A percentile compares a stretch with the other conserved stretches of the same genome.
phyloP scores from a whole-genome alignment of 1,140 invertebrate genomes.

The Sipha flava region DNA sequence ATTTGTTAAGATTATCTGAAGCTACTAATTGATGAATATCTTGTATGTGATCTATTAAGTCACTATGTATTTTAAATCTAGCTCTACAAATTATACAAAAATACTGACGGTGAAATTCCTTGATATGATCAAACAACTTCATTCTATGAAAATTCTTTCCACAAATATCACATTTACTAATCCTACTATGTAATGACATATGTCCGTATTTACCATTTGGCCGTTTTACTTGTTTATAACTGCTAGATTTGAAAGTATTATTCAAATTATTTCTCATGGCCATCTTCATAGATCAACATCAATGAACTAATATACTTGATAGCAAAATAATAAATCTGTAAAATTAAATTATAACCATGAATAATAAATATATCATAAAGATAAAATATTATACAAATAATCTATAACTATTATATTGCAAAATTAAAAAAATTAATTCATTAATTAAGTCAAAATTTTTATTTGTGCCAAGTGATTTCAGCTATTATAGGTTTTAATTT shows the following conservation, averaged over 20 bases:
- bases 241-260: not conserved
- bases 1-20: conserved; percentile 10
- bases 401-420: too few relatives aligned
- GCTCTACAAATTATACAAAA: conserved; percentile 19
- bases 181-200: not conserved
- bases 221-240: conserved; percentile 9
- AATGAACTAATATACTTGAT: not conserved
- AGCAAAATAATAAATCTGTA: not conserved
- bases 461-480: too few relatives aligned
- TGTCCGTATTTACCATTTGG: conserved; percentile 20
- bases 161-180: conserved; percentile 28
- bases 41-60: conserved; percentile 15
- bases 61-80: conserved; percentile 23
- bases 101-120: conserved; percentile 3
- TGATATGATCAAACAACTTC: conserved; percentile 18
- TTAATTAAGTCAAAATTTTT: too few relatives aligned
- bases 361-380: not conserved
- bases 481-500: too few relatives aligned
- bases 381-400: not conserved
- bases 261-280: conserved; percentile 29
- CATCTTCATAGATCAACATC: conserved; percentile 5
- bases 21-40: conserved; percentile 23
- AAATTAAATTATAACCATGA: not conserved
- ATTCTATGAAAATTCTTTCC: conserved; percentile 14
- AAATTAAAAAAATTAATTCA: too few relatives aligned